Evolutionary conservation across 1,140 invertebrate species (phyloP).

Genomic region (Ips typographus): DNA sequence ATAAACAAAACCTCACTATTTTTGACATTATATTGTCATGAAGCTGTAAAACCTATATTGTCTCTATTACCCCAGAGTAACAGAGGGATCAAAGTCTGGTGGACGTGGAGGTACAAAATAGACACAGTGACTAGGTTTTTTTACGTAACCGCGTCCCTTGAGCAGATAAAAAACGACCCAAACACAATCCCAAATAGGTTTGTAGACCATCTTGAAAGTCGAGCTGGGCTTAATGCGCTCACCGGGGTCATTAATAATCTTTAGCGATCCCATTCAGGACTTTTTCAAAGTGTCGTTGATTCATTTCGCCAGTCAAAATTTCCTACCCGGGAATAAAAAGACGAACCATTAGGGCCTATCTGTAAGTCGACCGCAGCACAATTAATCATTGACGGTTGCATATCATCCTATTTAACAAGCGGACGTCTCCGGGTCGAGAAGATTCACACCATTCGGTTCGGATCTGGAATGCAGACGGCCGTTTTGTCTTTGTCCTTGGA

Average conservation of each 20-base stretch:
- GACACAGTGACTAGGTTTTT: too few relatives aligned
- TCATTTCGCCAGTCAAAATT: slow-evolving; percentile 28
- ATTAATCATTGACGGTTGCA: slow-evolving; percentile 37
- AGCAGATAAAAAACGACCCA: neutral
- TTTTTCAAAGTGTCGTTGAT: slow-evolving; percentile 23
- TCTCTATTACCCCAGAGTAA: too few relatives aligned
- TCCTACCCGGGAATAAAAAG: slow-evolving; percentile 24
- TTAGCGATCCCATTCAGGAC: slow-evolving; percentile 29
- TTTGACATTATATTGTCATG: too few relatives aligned
- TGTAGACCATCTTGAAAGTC: slow-evolving; percentile 7
- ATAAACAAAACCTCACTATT: too few relatives aligned
- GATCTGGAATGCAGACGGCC: neutral
- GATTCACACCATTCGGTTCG: slow-evolving; percentile 22
- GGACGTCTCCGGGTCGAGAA: slow-evolving; percentile 17
- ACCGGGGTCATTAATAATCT: slow-evolving; percentile 33
- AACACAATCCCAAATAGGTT: slow-evolving; percentile 18
- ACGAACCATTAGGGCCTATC: slow-evolving; percentile 38
- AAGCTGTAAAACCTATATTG: too few relatives aligned
- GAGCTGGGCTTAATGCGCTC: neutral
- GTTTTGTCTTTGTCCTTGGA: neutral
- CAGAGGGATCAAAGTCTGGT: too few relatives aligned
- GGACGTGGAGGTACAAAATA: too few relatives aligned
- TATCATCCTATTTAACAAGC: slow-evolving; percentile 41
- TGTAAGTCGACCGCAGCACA: slow-evolving; percentile 33
- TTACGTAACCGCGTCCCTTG: too few relatives aligned